phyloP scores from a whole-genome alignment of 2,888 invertebrate species.

The Drepanosiphum platanoidis region DNA sequence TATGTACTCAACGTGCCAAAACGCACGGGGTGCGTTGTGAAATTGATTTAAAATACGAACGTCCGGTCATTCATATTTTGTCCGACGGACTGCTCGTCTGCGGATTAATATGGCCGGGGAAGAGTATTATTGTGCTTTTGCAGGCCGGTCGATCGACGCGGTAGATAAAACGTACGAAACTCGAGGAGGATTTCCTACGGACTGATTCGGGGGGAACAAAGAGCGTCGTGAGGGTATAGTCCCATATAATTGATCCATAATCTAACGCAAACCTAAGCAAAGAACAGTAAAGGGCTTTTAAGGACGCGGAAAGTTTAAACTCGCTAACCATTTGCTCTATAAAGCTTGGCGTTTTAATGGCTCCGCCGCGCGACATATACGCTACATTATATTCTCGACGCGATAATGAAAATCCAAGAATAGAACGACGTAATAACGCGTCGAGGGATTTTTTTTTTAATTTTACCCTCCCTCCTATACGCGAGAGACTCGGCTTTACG shows the following conservation, averaged over 20 bases:
- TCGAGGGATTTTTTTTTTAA: neutral
- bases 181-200: neutral
- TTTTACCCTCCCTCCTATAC: no score
- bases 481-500: no score
- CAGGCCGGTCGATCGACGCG: no score
- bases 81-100: neutral
- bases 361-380: neutral
- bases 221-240: neutral
- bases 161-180: neutral
- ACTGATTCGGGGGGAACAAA: neutral
- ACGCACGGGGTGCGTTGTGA: no score
- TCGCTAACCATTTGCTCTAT: neutral
- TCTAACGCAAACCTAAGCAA: neutral
- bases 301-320: constrained; percentile 2
- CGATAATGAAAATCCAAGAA: neutral
- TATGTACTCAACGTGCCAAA: no score
- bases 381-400: neutral
- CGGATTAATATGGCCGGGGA: neutral
- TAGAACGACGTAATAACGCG: neutral
- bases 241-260: neutral
- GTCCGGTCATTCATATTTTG: no score
- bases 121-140: no score
- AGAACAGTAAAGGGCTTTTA: constrained; percentile 13
- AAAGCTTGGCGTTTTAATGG: neutral
- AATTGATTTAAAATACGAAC: no score